These are phyloP conservation scores for Hyperoplus lanceolatus DNA, from an alignment of 2,797 vertebrate genomes.

Conservation along the genomic window DNA sequence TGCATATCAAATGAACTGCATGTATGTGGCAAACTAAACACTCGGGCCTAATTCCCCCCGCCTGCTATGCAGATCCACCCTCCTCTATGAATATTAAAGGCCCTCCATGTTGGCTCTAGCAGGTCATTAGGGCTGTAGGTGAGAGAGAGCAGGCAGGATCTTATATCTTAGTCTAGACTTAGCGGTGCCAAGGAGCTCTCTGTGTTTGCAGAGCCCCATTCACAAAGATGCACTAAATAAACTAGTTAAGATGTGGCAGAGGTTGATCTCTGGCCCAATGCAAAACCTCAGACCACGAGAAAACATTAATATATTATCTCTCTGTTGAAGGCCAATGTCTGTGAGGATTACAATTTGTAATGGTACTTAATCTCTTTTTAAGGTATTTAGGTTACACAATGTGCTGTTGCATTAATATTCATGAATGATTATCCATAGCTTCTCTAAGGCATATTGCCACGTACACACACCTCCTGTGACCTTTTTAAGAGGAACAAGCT, in stretches of 20 bases:
- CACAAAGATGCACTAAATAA: constrained; percentile 71
- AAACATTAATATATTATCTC: not conserved
- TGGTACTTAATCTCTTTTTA: not conserved
- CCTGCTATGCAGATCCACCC: constrained; percentile 73
- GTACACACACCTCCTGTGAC: not conserved
- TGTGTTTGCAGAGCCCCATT: constrained; percentile 73
- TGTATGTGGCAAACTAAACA: constrained; percentile 81
- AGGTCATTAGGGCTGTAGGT: constrained; percentile 70
- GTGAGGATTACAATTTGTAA: not conserved
- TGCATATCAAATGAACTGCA: constrained; percentile 81
- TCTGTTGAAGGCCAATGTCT: not conserved
- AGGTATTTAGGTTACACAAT: not conserved
- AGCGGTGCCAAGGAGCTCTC: constrained; percentile 72
- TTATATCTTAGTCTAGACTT: constrained; percentile 81
- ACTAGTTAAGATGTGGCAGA: constrained; percentile 46
- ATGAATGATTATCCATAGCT: not conserved
- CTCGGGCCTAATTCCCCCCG: constrained; percentile 62
- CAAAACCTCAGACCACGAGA: not conserved
- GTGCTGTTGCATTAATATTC: not conserved
- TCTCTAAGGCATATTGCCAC: not conserved
- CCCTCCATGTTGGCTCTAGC: constrained; percentile 60
- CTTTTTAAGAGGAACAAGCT: not conserved
- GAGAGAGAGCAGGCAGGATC: constrained; percentile 51
- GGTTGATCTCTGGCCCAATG: constrained; percentile 21
- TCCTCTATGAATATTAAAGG: constrained; percentile 81